Evolutionary conservation across 2,113 vertebrate genomes (phyloP).

Genomic region (Austrofundulus limnaeus): DNA sequence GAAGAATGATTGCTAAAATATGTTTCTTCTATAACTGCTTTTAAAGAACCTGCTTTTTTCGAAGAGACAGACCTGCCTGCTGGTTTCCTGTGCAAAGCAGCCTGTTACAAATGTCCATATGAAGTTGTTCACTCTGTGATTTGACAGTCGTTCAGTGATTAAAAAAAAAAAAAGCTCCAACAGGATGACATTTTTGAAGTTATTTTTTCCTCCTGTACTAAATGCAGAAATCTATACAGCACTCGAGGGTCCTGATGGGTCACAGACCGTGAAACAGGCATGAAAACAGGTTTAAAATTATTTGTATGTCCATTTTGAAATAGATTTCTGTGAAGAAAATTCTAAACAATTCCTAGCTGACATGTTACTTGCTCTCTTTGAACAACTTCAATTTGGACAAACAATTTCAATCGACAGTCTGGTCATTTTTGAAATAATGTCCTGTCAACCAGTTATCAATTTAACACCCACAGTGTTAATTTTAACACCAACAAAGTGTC

Average conservation of each 20-base stretch:
- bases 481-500: no score
- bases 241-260: constrained; percentile 18
- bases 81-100: constrained; percentile 9
- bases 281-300: not conserved
- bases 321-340: no score
- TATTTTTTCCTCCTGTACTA: constrained; percentile 22
- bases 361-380: no score
- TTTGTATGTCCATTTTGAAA: not conserved
- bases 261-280: constrained; percentile 5
- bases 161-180: constrained; percentile 15
- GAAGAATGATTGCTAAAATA: constrained; percentile 57
- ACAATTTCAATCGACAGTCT: no score
- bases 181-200: constrained; percentile 46
- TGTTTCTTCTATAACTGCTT: constrained; percentile 33
- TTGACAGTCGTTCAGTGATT: constrained; percentile 3
- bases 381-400: no score
- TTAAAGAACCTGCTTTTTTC: constrained; percentile 4
- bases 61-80: not conserved
- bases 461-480: no score
- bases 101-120: no score
- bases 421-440: no score
- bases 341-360: no score
- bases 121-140: constrained; percentile 16
- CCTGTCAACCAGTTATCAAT: no score
- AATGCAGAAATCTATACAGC: constrained; percentile 12